phyloP scores from a whole-genome alignment of 1,140 invertebrate genomes.

The Euschistus heros region DNA sequence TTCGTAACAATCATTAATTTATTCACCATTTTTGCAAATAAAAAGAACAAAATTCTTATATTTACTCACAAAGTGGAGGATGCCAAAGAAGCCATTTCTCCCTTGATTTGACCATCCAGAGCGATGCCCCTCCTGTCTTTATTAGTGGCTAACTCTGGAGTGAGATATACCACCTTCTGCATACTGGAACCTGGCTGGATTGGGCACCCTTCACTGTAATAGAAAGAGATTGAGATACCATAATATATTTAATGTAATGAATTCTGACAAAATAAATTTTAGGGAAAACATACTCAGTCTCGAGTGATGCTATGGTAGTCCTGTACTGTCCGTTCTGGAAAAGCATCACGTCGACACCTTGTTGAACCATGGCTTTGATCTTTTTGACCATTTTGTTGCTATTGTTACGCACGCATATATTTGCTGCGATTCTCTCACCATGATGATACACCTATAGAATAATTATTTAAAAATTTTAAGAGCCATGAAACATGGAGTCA shows the following conservation, averaged over 20 bases:
- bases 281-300: conserved; percentile 65
- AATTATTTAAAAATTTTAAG: neutral
- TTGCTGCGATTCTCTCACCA: conserved; percentile 86
- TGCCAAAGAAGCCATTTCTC: conserved; percentile 78
- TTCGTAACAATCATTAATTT: too few species aligned
- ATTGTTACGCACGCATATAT: conserved; percentile 91
- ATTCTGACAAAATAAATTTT: neutral
- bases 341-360: conserved; percentile 94
- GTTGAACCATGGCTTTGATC: conserved; percentile 82
- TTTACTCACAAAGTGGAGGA: conserved; percentile 82
- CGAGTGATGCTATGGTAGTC: conserved; percentile 82
- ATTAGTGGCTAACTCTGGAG: conserved; percentile 67
- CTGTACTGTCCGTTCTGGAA: conserved; percentile 98
- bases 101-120: conserved; percentile 86
- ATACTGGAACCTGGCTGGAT: conserved; percentile 85
- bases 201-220: conserved; percentile 78
- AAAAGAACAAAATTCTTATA: too few species aligned
- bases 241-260: too few species aligned
- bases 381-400: conserved; percentile 99
- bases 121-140: conserved; percentile 87
- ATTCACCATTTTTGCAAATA: too few species aligned
- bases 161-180: conserved; percentile 83
- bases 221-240: too few species aligned
- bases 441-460: conserved; percentile 80
- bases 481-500: neutral